These are phyloP conservation scores for Adelphocoris suturalis DNA, from an alignment of 2,888 invertebrate species.

Conservation along the genomic window DNA sequence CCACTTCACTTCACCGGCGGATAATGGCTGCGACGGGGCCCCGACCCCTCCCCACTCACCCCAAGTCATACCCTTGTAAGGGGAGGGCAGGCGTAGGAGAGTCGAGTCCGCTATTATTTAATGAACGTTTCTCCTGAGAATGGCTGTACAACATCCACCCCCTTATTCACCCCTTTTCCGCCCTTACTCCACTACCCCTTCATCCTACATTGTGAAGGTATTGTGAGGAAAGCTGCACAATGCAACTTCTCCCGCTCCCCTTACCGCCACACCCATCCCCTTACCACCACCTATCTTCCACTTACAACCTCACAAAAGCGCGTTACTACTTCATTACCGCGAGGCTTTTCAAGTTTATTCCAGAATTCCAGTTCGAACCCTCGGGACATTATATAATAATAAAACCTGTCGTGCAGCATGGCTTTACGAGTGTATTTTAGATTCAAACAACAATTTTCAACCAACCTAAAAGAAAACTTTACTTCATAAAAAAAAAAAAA, in stretches of 20 bases:
- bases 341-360: not conserved
- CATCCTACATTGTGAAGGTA: not conserved
- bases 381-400: no score
- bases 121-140: constrained; percentile 10
- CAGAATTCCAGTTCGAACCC: not conserved
- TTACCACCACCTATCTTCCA: not conserved
- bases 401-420: no score
- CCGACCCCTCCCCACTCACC: not conserved
- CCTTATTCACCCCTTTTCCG: no score
- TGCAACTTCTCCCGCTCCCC: not conserved
- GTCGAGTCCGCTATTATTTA: constrained; percentile 1
- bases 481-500: no score
- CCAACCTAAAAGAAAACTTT: no score
- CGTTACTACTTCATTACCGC: constrained; percentile 16
- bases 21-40: not conserved
- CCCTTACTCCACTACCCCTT: not conserved
- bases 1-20: not conserved
- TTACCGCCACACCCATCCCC: not conserved
- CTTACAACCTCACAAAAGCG: constrained; percentile 11
- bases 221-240: constrained; percentile 12
- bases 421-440: no score
- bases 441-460: no score
- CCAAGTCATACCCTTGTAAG: not conserved
- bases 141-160: not conserved
- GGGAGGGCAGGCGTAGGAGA: no score